Base-by-base conservation (phyloP, 2,113 vertebrate genomes). In the Turnix velox region DNA sequence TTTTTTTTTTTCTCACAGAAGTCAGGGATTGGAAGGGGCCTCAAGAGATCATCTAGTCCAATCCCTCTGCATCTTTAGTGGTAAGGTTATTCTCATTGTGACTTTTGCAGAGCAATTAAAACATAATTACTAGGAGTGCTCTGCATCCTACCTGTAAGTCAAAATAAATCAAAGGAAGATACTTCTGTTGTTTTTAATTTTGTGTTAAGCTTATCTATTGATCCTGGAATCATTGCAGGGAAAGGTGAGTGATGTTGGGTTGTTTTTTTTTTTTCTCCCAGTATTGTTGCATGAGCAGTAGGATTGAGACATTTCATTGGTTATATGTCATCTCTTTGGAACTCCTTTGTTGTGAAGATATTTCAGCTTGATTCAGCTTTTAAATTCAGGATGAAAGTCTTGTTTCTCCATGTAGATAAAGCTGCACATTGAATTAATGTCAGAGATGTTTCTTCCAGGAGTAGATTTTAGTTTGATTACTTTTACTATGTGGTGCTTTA, bases 361-460 rank as follows among this genome's bases (percentile, higher is more conserved):
- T 89, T 96, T 96, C 63, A 75, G 18, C 28, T 68, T 87, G 61
- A 88, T 90, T 83, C 77, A 87, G 12, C 25, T 94, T 93, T 89
- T 78, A 75, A 91, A 92, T 76, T 33, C 54, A 59, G 16, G 30
- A 81, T 75, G 39, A 89, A 84, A 84, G 7, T 14, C 7, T n/a
- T 54, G 20, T 79, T 88, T 87, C 59, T 83, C 84, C 30, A 68
- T 87, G 49, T 73, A 92, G 61, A 52, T 78, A 14, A 88, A 85
- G 55, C 46, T 93, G 17, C 52, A 78, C 68, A 52, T 81, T 93
- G 71, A 73, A 73, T 28, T 89, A 61, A 61, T 95, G 78, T 46
- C 65, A 68, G 46, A 75, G 59, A 27, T 58, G 22, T 68, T 85
- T 51, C 22, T 86, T 94, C 27, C 35, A 75, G 52, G 25, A 89